Evolutionary conservation across 1,140 invertebrate genomes (phyloP).

Genomic region (Campoletis sonorensis): DNA sequence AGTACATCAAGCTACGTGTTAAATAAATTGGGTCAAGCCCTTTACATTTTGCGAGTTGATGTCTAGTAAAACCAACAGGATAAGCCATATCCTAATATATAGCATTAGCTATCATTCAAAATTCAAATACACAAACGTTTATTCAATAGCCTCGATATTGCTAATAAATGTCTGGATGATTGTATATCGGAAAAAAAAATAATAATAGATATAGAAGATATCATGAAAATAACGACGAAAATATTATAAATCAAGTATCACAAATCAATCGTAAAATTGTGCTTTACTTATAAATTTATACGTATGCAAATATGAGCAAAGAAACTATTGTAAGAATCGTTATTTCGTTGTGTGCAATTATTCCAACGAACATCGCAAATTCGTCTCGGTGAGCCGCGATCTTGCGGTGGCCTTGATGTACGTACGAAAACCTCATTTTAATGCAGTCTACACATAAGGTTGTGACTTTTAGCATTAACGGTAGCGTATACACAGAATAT

Average conservation of each 20-base stretch:
- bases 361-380: not conserved
- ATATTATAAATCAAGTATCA: not conserved
- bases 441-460: not conserved
- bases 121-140: not conserved
- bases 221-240: not conserved
- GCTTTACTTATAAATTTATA: not conserved
- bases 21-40: slow-evolving; percentile 8
- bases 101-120: not conserved
- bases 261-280: not conserved
- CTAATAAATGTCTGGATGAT: not conserved
- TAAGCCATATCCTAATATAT: not conserved
- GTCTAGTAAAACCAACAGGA: not conserved
- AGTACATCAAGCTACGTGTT: not conserved
- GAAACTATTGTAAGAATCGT: not conserved
- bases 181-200: not conserved
- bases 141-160: not conserved
- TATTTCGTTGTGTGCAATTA: not conserved
- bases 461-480: not conserved
- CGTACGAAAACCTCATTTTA: slow-evolving; percentile 27
- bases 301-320: too few species aligned
- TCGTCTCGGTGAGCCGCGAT: not conserved
- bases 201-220: not conserved
- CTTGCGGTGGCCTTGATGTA: slow-evolving; percentile 13
- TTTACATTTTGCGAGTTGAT: not conserved
- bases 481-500: not conserved